Percentiles rank a stretch among this genome's conserved stretches.
Evolutionary conservation across 2,797 vertebrate genomes (phyloP).

Genomic region (Anguilla obscura): DNA sequence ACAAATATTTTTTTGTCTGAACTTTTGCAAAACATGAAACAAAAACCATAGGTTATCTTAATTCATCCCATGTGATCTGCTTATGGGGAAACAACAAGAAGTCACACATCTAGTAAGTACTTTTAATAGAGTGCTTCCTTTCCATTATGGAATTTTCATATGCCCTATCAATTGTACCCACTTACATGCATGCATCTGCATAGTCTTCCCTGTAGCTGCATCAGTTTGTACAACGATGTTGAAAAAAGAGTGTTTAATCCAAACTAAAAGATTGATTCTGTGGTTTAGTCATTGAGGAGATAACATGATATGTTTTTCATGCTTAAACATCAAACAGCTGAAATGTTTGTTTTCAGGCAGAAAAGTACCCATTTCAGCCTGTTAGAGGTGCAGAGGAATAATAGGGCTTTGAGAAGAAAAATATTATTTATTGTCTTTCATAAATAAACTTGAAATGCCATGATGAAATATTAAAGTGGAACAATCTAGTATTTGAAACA

Average conservation of each 20-base stretch:
- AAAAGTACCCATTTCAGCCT: not conserved
- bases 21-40: no score
- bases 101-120: no score
- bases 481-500: no score
- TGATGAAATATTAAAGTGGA: no score
- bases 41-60: no score
- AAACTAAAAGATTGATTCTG: not conserved
- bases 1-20: no score
- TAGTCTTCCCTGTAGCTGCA: not conserved
- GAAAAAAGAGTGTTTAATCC: not conserved
- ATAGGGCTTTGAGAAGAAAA: no score
- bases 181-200: not conserved
- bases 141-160: not conserved
- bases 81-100: no score
- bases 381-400: not conserved
- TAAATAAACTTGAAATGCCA: no score
- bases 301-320: not conserved
- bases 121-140: no score
- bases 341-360: not conserved
- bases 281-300: not conserved
- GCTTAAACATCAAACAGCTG: not conserved
- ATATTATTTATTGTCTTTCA: no score
- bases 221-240: not conserved
- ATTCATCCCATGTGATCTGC: no score
- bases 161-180: not conserved